A percentile compares a stretch with the other conserved stretches of the same genome.
phyloP scores from a whole-genome alignment of 1,140 invertebrate species.

The Formica exsecta region DNA sequence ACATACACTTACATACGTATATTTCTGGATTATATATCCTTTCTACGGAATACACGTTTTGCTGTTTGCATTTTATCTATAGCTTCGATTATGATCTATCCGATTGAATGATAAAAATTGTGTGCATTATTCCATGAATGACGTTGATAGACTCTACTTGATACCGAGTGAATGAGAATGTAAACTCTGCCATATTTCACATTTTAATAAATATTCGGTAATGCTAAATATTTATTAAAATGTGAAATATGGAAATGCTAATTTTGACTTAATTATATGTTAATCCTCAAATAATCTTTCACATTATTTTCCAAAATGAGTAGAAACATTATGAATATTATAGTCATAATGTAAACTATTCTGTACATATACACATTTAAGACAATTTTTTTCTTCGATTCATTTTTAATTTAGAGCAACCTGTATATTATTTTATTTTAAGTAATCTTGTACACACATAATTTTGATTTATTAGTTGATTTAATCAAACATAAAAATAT shows the following conservation, averaged over 20 bases:
- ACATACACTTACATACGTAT: too few species aligned
- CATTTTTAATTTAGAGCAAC: not conserved
- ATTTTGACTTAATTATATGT: not conserved
- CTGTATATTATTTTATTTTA: not conserved
- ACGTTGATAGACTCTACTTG: slow-evolving; percentile 9
- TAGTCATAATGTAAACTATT: not conserved
- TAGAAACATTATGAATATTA: too few species aligned
- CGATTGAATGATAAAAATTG: slow-evolving; percentile 21
- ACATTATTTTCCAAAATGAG: not conserved
- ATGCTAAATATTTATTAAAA: not conserved
- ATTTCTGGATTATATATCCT: slow-evolving; percentile 35
- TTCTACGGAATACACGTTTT: not conserved
- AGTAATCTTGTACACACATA: too few species aligned
- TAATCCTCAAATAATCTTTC: not conserved
- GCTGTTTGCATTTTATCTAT: slow-evolving; percentile 3
- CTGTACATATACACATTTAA: not conserved
- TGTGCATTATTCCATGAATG: slow-evolving; percentile 24
- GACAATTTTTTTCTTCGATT: not conserved
- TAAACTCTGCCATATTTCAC: not conserved
- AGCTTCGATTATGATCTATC: slow-evolving; percentile 33
- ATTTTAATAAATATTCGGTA: slow-evolving; percentile 1
- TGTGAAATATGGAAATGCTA: too few species aligned
- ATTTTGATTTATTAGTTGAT: too few species aligned
- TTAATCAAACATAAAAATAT: not conserved
- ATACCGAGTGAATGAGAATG: slow-evolving; percentile 5